Base-by-base conservation (phyloP, 1,140 invertebrate species). In the Scaptomyza montana region DNA sequence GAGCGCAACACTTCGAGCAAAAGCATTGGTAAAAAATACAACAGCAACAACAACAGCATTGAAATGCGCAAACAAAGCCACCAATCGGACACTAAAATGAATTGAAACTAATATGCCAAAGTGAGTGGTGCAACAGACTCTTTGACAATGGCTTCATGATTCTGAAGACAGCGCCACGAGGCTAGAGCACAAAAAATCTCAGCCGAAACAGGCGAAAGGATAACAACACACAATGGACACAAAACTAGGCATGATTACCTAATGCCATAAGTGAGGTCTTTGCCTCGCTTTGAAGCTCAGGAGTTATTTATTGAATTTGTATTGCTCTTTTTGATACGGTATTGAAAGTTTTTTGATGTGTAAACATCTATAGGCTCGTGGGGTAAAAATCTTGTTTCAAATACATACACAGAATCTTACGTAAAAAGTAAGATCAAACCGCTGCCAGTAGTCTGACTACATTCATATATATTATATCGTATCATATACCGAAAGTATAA, bases 51-150 rank as follows among this genome's bases (percentile, higher is more conserved):
- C 39, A 43, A 43, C 39, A 43, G 8, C 39, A 41, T n/a, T 61
- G 30, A 9, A 66, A 66, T 25, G 49, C 69, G 75, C 84, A 87
- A 89, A 89, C 84, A 87, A 89, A 87, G 82, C 78, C 82, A 84
- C 71, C 79, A 80, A 75, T 81, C 70, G 69, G 79, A 87, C 84
- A 89, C 84, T 89, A 72, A 89, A 89, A 89, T 89, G 85, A 89
- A 89, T 89, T 89, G 84, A 89, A 89, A 89, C 84, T 89, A 89
- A 89, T 89, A 89, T 89, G 84, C 84, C 84, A 89, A 89, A 87
- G 84, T 89, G 84, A 89, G 84, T 80, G 78, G 78, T 79, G 76
- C 41, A 33, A 51, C 51, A 74, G 60, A 19, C 57, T 76, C 84
- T 76, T 78, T 79, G 84, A 87, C 82, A 87, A 87, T 79, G 72